These are phyloP conservation scores for Microctonus brassicae DNA, from an alignment of 2,888 invertebrate species.

Conservation along the genomic window DNA sequence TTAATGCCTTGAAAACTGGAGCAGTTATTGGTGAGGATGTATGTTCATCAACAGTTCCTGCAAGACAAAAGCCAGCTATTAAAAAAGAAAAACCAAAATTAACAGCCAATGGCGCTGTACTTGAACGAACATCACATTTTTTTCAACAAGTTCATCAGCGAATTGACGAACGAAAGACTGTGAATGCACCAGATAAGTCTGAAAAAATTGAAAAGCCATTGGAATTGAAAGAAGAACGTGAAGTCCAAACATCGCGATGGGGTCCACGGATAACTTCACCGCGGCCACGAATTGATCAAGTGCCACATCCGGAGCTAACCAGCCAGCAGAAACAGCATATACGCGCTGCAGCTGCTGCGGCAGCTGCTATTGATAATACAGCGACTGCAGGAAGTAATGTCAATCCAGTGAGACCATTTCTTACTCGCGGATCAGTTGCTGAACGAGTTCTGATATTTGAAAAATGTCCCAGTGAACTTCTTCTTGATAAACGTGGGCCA, in stretches of 20 bases:
- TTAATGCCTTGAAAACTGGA: constrained; percentile 84
- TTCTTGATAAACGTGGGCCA: constrained; percentile 77
- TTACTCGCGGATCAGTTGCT: constrained; percentile 91
- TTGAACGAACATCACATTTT: constrained; percentile 72
- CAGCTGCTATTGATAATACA: constrained; percentile 32
- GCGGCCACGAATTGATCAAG: constrained; percentile 67
- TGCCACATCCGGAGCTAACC: constrained; percentile 79
- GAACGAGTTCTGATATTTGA: constrained; percentile 92
- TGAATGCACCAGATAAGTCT: constrained; percentile 28
- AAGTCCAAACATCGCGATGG: constrained; percentile 62
- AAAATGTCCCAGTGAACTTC: constrained; percentile 86
- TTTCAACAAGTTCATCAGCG: constrained; percentile 68
- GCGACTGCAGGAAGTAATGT: constrained; percentile 67
- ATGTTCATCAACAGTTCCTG: constrained; percentile 19
- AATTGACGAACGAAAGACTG: constrained; percentile 68
- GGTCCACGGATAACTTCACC: constrained; percentile 66
- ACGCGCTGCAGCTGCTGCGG: constrained; percentile 61
- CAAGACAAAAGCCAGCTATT: constrained; percentile 61
- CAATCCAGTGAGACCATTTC: constrained; percentile 85
- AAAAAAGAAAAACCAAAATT: constrained; percentile 63
- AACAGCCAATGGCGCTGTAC: constrained; percentile 25
- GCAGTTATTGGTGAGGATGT: constrained; percentile 73
- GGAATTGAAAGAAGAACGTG: constrained; percentile 49
- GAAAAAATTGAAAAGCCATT: constrained; percentile 37
- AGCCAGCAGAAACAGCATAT: constrained; percentile 75